phyloP scores from a whole-genome alignment of 1,140 invertebrate genomes.

The Hormaphis cornu region DNA sequence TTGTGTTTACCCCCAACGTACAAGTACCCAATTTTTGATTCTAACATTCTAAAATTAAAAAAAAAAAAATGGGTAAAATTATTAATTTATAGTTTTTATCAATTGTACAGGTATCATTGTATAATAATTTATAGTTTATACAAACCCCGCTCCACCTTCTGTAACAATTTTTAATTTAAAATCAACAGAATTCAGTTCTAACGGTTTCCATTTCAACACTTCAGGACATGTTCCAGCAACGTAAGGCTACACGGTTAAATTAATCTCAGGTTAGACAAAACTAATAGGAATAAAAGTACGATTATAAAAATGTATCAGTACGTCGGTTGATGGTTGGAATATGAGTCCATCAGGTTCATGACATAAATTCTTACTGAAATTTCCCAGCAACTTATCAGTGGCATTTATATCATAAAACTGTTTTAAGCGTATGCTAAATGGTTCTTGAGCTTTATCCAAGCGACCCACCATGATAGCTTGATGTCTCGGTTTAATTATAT shows the following conservation, averaged over 20 bases:
- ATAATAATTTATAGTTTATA: not conserved
- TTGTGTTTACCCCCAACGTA: conserved; percentile 61
- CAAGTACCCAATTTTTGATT: conserved; percentile 63
- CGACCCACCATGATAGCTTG: conserved; percentile 63
- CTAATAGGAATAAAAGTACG: not conserved
- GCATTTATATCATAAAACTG: conserved; percentile 76
- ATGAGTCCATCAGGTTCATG: conserved; percentile 98
- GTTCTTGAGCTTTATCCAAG: conserved; percentile 67
- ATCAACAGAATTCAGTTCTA: conserved; percentile 87
- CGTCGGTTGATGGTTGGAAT: conserved; percentile 84
- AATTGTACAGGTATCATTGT: not conserved
- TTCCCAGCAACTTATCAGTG: conserved; percentile 63
- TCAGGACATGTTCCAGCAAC: conserved; percentile 66
- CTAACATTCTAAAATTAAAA: conserved; percentile 53
- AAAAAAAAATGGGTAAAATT: not conserved
- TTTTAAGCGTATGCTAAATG: conserved; percentile 78
- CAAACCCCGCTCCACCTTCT: conserved; percentile 17
- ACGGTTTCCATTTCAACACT: conserved; percentile 97
- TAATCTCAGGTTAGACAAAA: conserved; percentile 28
- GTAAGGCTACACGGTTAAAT: conserved; percentile 63
- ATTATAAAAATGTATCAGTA: conserved; percentile 39
- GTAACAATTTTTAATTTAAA: conserved; percentile 73
- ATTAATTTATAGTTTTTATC: not conserved
- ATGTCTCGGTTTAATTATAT: conserved; percentile 59
- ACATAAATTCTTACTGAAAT: conserved; percentile 71